Evolutionary conservation across 1,140 invertebrate species (phyloP), one percentile per base, ranked within the genome.

Genomic region (Popillia japonica): DNA sequence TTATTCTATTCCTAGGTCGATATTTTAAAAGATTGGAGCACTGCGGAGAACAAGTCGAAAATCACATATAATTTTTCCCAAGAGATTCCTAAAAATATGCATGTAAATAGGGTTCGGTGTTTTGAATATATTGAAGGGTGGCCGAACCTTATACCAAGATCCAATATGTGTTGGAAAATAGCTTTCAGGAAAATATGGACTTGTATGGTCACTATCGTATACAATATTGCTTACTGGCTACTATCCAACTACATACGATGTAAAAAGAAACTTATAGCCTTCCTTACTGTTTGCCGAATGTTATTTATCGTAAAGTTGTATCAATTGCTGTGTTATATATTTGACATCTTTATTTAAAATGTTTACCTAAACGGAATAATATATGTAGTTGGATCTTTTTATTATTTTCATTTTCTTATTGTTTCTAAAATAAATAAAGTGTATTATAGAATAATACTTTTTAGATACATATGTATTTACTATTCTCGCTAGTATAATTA

Each of bases 161-260:
- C 79, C 79, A 80, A 80, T 80, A 80, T 80, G 79, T 80, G 79
- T 77, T 64, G 77, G 77, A 64, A 80, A 80, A 80, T 80, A 80
- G 79, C 79, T 80, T 80, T 80, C 74, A 76, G 75, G 61, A 80
- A 80, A 80, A 80, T 80, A 80, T 80, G 79, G 79, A 80, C 44
- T 77, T 68, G 59, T 55, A 76, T 79, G 79, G 72, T 61, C 76
- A 72, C 76, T 79, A 41, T 74, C 79, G 75, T 42, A 81, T 59
- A 78, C 81, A 82, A 82, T 82, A 82, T 82, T 82, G 81, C 79
- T 78, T 81, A 82, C 80, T 80, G 81, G 80, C 78, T 79, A 75
- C 41, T 72, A 77, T 77, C 78, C 78, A 72, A 40, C 74, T 79
- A 79, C 80, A 76, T 72, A 61, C 79, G 22, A 27, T 1, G 61